Evolutionary conservation across 2,113 vertebrate species (phyloP).

Genomic region (Centropus unirufus): DNA sequence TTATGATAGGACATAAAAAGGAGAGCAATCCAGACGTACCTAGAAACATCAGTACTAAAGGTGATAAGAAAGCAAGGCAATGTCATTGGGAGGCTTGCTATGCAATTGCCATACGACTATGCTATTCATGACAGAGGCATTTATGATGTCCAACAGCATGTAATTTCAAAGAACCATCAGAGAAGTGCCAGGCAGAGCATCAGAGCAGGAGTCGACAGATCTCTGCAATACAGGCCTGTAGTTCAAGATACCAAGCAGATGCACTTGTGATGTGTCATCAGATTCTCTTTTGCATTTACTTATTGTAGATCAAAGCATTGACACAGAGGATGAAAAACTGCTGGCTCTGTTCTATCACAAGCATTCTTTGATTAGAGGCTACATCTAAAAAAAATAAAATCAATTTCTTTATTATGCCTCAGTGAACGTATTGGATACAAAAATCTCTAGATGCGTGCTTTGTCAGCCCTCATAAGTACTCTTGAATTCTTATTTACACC

Average conservation of each 20-base stretch:
- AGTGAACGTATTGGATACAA: background rate
- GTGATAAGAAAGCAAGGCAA: background rate
- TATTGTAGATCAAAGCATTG: conserved; percentile 67
- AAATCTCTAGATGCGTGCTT: background rate
- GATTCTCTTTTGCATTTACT: conserved; percentile 48
- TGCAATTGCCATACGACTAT: background rate
- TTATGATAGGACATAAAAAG: background rate
- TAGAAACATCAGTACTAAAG: background rate
- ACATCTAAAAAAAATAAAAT: background rate
- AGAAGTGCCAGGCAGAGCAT: background rate
- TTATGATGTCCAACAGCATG: background rate
- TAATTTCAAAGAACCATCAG: background rate
- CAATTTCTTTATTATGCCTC: conserved; percentile 46
- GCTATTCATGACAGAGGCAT: background rate
- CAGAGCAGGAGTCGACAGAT: conserved; percentile 8
- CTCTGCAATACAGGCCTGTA: conserved; percentile 20
- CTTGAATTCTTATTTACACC: background rate
- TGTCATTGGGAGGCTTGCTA: background rate
- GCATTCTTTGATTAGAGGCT: conserved; percentile 51
- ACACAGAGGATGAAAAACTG: conserved; percentile 34
- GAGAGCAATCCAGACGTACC: background rate
- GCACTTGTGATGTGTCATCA: conserved; percentile 63
- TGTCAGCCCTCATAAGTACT: background rate
- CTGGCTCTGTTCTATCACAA: conserved; percentile 4
- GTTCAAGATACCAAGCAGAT: conserved; percentile 43